Evolutionary conservation across 1,140 invertebrate species (phyloP).

Genomic region (Zaprionus africanus): DNA sequence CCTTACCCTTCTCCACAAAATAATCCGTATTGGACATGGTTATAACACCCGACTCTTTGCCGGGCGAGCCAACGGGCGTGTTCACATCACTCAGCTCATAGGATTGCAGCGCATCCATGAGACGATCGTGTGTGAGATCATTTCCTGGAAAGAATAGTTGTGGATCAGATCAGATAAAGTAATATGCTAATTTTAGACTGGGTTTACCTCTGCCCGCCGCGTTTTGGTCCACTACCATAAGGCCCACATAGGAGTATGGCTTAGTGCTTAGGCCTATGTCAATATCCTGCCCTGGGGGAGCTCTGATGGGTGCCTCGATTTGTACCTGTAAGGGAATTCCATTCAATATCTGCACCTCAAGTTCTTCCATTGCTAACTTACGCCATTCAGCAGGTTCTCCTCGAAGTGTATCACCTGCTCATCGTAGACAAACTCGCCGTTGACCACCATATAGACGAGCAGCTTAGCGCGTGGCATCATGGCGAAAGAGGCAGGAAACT

Average conservation of each 20-base stretch:
- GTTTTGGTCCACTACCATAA: slow-evolving; percentile 95
- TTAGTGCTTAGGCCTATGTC: slow-evolving; percentile 91
- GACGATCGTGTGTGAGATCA: slow-evolving; percentile 69
- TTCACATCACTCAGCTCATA: slow-evolving; percentile 84
- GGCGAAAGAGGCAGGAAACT: slow-evolving; percentile 89
- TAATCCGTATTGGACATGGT: slow-evolving; percentile 81
- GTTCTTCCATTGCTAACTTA: slow-evolving; percentile 61
- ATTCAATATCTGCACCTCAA: background rate
- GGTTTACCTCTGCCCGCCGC: slow-evolving; percentile 88
- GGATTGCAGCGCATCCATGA: slow-evolving; percentile 83
- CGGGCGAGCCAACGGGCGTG: slow-evolving; percentile 74
- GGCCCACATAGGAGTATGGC: slow-evolving; percentile 93
- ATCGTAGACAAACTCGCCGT: slow-evolving; percentile 94
- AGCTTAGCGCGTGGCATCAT: slow-evolving; percentile 94
- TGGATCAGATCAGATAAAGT: background rate
- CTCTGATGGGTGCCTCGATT: slow-evolving; percentile 85
- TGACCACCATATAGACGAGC: slow-evolving; percentile 90
- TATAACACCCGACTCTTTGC: slow-evolving; percentile 80
- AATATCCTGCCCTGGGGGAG: slow-evolving; percentile 89
- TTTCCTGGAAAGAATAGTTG: slow-evolving; percentile 40
- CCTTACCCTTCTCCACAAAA: slow-evolving; percentile 68
- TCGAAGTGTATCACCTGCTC: slow-evolving; percentile 91
- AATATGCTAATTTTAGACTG: background rate
- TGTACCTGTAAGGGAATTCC: slow-evolving; percentile 48
- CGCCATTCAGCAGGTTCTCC: slow-evolving; percentile 91